Conservation (phyloP, 2,888 invertebrate species). For the Caenorhabditis sp. region DNA sequence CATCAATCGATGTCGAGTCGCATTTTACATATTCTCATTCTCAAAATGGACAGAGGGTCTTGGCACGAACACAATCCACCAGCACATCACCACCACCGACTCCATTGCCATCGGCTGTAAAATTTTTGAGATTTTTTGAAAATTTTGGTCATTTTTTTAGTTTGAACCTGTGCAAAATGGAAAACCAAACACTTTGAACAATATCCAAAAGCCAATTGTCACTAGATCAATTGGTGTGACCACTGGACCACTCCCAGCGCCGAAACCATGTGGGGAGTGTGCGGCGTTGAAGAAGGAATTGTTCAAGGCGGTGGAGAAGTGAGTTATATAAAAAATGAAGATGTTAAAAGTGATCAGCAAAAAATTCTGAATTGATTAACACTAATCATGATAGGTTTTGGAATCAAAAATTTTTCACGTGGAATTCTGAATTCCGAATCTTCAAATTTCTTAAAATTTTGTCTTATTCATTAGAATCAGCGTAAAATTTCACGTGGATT, state of each 20-base stretch:
- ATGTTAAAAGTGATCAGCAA: neutral
- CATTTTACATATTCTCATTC: constrained; percentile 70
- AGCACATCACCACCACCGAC: constrained; percentile 61
- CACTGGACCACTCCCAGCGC: constrained; percentile 74
- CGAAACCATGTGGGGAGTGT: constrained; percentile 75
- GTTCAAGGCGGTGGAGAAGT: constrained; percentile 43
- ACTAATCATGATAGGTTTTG: neutral
- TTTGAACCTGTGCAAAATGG: neutral
- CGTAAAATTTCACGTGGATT: constrained; percentile 4
- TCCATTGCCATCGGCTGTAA: neutral
- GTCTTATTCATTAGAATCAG: neutral
- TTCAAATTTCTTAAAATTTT: too few species aligned
- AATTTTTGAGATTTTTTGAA: too few species aligned
- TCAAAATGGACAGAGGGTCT: constrained; percentile 64
- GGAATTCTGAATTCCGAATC: too few species aligned
- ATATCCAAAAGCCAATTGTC: constrained; percentile 25
- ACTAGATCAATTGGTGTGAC: constrained; percentile 59
- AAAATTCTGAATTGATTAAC: neutral
- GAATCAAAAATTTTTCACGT: neutral
- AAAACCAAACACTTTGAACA: neutral
- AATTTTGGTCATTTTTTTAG: too few species aligned
- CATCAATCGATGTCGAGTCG: constrained; percentile 59
- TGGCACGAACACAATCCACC: constrained; percentile 65
- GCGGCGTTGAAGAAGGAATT: constrained; percentile 61
- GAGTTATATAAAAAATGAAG: neutral